Conservation (phyloP, 2,113 vertebrate species). For the Dicerorhinus sumatrensis region DNA sequence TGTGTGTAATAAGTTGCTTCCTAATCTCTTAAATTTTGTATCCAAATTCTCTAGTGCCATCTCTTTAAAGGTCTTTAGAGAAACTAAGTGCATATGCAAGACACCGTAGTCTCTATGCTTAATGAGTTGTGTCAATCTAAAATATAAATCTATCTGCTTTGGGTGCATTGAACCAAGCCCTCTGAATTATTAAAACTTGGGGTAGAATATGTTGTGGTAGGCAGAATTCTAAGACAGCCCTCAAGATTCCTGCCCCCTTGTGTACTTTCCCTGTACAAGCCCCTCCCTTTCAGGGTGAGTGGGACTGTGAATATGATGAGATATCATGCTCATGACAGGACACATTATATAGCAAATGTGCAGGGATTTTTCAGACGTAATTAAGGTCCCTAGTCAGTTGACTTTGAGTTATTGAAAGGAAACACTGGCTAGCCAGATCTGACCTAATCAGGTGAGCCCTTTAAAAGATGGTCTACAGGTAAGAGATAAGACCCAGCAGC, state of each 20-base stretch:
- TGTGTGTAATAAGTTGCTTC: neutral
- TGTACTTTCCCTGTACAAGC: neutral
- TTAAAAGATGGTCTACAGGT: neutral
- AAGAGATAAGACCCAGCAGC: no score
- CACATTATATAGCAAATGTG: neutral
- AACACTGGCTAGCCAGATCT: neutral
- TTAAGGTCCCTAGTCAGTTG: neutral
- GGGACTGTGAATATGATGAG: neutral
- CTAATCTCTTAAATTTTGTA: neutral
- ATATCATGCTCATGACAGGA: accelerated
- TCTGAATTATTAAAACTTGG: neutral
- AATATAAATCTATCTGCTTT: neutral
- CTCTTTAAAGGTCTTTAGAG: neutral
- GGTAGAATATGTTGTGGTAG: neutral
- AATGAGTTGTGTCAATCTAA: neutral
- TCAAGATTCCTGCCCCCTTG: neutral
- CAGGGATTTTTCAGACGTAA: neutral
- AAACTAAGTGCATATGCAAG: neutral
- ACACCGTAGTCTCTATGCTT: neutral
- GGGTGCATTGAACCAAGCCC: neutral
- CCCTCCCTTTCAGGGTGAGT: neutral
- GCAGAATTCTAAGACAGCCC: neutral
- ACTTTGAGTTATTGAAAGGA: neutral
- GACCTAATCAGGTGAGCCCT: neutral
- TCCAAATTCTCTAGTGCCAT: neutral